Percentiles rank a stretch among this genome's conserved stretches.
Conservation (phyloP, 1,140 invertebrate species). For the Drepana arcuata region DNA sequence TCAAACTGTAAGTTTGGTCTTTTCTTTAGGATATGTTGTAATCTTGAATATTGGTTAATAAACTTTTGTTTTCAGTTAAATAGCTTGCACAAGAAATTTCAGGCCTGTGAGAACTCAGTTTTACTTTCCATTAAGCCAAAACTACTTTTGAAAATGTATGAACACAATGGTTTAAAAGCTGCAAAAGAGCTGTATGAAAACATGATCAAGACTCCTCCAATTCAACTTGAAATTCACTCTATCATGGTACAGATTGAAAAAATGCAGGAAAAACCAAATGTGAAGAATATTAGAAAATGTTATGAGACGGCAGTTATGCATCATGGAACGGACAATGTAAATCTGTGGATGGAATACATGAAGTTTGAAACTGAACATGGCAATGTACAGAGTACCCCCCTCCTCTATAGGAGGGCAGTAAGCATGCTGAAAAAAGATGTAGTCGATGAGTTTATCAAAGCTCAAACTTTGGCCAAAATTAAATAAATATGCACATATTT, state of each 20-base stretch:
- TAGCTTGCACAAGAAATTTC: slow-evolving; percentile 43
- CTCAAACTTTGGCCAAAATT: slow-evolving; percentile 47
- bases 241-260: slow-evolving; percentile 55
- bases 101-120: slow-evolving; percentile 44
- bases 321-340: slow-evolving; percentile 40
- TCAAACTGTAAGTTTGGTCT: slow-evolving; percentile 32
- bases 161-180: slow-evolving; percentile 46
- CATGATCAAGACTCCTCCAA: slow-evolving; percentile 49
- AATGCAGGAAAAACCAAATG: slow-evolving; percentile 34
- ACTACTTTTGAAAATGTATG: slow-evolving; percentile 52
- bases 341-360: slow-evolving; percentile 55
- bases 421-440: slow-evolving; percentile 45
- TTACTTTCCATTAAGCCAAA: slow-evolving; percentile 51
- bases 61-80: slow-evolving; percentile 43
- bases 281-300: slow-evolving; percentile 48
- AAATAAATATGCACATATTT: slow-evolving; percentile 23
- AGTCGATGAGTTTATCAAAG: slow-evolving; percentile 56
- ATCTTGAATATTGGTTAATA: slow-evolving; percentile 1
- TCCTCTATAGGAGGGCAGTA: slow-evolving; percentile 53
- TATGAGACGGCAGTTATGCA: slow-evolving; percentile 50
- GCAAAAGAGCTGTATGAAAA: slow-evolving; percentile 55
- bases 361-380: slow-evolving; percentile 48
- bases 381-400: slow-evolving; percentile 29
- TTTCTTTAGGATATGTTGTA: slow-evolving; percentile 1
- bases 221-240: slow-evolving; percentile 45